Evolutionary conservation across 1,140 invertebrate species (phyloP).

Genomic region (Thereuonema tuberculata): DNA sequence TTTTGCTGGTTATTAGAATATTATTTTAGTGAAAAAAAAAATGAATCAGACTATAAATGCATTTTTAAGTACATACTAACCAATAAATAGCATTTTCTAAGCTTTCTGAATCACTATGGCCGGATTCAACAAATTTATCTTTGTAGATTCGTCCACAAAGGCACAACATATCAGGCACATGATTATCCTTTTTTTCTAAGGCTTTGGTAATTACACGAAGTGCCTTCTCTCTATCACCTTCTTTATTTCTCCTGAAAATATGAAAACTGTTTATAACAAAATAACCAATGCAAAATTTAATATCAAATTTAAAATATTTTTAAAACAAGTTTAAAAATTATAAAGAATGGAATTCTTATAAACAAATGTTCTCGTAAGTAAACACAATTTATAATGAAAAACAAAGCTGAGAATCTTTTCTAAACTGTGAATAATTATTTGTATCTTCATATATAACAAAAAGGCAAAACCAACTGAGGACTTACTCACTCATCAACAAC

Average conservation of each 20-base stretch:
- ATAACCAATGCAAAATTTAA: conserved; percentile 6
- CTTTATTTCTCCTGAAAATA: conserved; percentile 60
- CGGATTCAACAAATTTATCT: conserved; percentile 94
- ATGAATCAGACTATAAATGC: no score
- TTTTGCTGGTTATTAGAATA: no score
- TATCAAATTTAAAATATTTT: not conserved
- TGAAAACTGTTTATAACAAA: not conserved
- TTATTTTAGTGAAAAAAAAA: no score
- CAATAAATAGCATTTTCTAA: conserved; percentile 88
- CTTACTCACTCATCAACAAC: no score
- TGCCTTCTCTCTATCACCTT: conserved; percentile 88
- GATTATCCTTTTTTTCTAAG: conserved; percentile 79
- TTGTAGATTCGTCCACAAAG: conserved; percentile 97
- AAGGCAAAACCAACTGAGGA: no score
- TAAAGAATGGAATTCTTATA: not conserved
- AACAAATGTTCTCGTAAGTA: no score
- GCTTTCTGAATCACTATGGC: conserved; percentile 75
- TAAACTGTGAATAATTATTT: no score
- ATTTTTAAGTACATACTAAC: conserved; percentile 30
- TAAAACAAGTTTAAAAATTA: not conserved
- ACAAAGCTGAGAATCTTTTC: no score
- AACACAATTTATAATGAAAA: no score
- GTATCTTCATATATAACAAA: no score
- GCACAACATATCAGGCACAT: conserved; percentile 91
- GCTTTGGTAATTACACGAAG: conserved; percentile 81